Base-by-base conservation (phyloP, 2,113 vertebrate species). In the Oceanites oceanicus region DNA sequence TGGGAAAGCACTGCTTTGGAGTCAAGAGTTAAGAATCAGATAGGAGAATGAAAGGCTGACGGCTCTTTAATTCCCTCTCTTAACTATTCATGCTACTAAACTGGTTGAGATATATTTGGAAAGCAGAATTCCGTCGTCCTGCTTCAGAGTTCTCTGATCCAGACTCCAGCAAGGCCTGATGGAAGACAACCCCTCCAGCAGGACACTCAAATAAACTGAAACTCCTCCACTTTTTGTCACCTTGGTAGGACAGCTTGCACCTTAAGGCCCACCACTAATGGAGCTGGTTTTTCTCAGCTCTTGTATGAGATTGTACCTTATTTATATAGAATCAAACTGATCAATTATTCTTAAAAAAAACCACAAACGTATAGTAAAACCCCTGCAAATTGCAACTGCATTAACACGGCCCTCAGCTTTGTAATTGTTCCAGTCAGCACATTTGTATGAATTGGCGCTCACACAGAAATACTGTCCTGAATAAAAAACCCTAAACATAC, bases 1-100 rank as follows among this genome's bases (percentile, higher is more conserved):
- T 30, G 73, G 85, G 88, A 96, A 91, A 96, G 49, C 62, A 59
- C 19, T 62, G 75, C 55, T 95, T 71, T 72, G 70, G 45, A 96
- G 92, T 73, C 89, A 96, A 75, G 68, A 95, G 49, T 71, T 87
- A 94, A 78, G 73, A 72, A 94, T 86, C 76, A 94, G 92, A 95
- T 91, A 92, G 44, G 49, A 22, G 86, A 95, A 97, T 82, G 62
- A 91, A 92, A 92, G 66, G 56, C 73, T 94, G 86, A 92, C 0
- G 0, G 53, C 17, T 92, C 50, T 92, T 86, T 74, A 77, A 88
- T 86, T 91, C 56, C 61, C 34, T 74, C 62, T 93, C 38, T 85
- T 63, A 84, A 75, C 72, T 94, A 89, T 59, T 94, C 56, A 72
- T 29, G 49, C 52, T 45, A 87, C 76, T 91, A 45, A 91, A 62